Conservation (phyloP, 2,113 vertebrate species). For the Tauraco erythrolophus region DNA sequence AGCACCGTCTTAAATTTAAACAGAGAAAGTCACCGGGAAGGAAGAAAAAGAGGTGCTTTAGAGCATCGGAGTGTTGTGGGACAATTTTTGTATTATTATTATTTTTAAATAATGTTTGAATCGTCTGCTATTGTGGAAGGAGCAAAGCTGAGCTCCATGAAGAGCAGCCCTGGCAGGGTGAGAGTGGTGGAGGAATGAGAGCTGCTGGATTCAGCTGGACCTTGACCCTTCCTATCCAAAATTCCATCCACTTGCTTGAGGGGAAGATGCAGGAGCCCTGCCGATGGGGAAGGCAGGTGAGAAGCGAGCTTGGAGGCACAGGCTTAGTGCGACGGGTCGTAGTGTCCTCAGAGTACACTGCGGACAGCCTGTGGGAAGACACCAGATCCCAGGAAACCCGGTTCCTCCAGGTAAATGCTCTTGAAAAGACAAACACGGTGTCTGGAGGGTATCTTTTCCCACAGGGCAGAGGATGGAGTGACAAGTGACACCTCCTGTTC, state of each 20-base stretch:
- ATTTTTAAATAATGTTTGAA: background rate
- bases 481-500: background rate
- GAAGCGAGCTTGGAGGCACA: background rate
- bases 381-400: background rate
- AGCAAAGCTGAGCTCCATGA: background rate
- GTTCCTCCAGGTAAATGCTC: background rate
- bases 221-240: background rate
- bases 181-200: background rate
- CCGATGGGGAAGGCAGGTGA: background rate
- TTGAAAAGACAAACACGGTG: accelerated
- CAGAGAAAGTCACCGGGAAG: background rate
- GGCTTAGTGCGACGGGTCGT: accelerated
- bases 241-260: background rate
- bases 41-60: background rate
- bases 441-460: background rate
- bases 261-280: background rate
- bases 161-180: background rate
- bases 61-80: background rate
- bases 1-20: conserved; percentile 57
- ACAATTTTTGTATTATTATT: background rate
- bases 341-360: background rate
- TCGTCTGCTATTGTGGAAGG: background rate
- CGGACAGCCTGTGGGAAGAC: background rate
- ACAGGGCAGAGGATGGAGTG: background rate
- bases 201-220: background rate